Conservation (phyloP, 2,888 invertebrate species). For the Steinernema hermaphroditum region DNA sequence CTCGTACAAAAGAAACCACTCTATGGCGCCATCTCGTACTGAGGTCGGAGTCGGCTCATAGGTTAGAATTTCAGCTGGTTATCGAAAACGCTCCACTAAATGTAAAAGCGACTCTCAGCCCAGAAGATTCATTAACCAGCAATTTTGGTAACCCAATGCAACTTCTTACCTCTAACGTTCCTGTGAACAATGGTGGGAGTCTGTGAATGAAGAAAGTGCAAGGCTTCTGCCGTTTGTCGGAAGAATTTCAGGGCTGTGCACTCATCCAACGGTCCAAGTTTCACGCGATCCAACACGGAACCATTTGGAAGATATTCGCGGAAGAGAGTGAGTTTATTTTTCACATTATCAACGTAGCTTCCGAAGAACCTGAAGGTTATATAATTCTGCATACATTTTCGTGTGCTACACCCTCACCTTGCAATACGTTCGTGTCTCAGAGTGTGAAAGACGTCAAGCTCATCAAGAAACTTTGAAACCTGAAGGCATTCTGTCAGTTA, state of each 20-base stretch:
- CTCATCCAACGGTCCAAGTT: neutral
- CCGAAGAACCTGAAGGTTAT: conserved; percentile 5
- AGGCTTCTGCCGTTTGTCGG: conserved; percentile 7
- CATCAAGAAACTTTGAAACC: conserved; percentile 1
- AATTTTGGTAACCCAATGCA: no score
- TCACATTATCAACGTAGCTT: conserved; percentile 21
- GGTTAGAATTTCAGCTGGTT: no score
- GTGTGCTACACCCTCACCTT: neutral
- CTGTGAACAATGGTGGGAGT: neutral
- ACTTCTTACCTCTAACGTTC: conserved; percentile 1
- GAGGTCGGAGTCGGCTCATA: no score
- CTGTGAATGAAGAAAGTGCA: neutral
- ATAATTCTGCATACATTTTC: no score
- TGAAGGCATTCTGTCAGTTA: neutral
- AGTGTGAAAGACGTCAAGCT: neutral
- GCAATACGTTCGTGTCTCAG: neutral
- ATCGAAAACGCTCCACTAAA: no score
- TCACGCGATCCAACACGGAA: conserved; percentile 22
- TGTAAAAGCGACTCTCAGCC: no score
- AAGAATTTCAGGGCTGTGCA: neutral
- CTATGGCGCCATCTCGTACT: no score
- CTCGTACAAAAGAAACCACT: no score
- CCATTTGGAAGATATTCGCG: conserved; percentile 33
- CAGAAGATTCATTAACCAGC: no score
- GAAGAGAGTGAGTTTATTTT: conserved; percentile 30